Conservation (phyloP, 1,140 invertebrate species). For the Hypothenemus hampei region DNA sequence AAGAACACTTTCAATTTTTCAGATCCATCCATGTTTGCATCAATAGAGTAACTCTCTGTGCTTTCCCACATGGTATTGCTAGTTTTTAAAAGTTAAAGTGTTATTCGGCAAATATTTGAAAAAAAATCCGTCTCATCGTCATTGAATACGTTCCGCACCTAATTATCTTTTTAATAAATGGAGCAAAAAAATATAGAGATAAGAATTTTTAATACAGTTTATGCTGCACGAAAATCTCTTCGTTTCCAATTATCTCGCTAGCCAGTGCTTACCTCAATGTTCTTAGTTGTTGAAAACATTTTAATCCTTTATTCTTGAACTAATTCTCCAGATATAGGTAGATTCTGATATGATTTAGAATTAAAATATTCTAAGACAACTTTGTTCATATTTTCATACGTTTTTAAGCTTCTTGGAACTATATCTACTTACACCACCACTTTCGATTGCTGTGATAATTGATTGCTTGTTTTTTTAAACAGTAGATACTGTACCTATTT, state of each 20-base stretch:
- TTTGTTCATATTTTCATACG: too few species aligned
- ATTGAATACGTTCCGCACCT: background rate
- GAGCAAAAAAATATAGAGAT: background rate
- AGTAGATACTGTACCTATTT: background rate
- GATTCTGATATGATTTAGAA: background rate
- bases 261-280: background rate
- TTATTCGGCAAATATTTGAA: background rate
- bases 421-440: background rate
- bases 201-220: too few species aligned
- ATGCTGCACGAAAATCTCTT: too few species aligned
- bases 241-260: background rate
- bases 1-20: conserved; percentile 9
- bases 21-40: conserved; percentile 1
- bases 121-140: background rate
- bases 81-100: background rate
- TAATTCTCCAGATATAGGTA: background rate
- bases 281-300: background rate
- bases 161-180: background rate
- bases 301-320: background rate
- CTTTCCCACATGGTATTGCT: background rate
- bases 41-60: background rate
- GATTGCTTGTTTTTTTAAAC: background rate
- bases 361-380: background rate
- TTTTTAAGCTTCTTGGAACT: too few species aligned
- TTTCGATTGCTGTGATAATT: background rate